phyloP scores from a whole-genome alignment of 2,888 invertebrate species.

The Agonopterix arenella region DNA sequence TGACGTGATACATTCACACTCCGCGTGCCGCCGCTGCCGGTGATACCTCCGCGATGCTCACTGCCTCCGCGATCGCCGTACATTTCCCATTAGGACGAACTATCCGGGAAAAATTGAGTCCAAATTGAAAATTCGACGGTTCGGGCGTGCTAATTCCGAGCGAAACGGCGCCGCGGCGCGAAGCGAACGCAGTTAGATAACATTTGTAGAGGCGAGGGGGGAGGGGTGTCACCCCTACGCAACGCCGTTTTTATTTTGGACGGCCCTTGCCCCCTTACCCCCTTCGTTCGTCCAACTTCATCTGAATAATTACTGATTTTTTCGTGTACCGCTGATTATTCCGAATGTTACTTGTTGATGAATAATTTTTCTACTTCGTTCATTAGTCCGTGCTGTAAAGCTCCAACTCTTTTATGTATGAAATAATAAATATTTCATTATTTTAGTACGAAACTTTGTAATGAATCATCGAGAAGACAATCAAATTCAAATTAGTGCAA shows the following conservation, averaged over 20 bases:
- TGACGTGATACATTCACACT: constrained; percentile 25
- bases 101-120: constrained; percentile 64
- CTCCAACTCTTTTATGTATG: background rate
- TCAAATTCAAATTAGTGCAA: background rate
- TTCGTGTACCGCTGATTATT: constrained; percentile 77
- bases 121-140: constrained; percentile 71
- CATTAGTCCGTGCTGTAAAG: constrained; percentile 42
- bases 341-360: constrained; percentile 76
- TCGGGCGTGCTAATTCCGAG: constrained; percentile 63
- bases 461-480: no score
- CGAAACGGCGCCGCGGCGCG: constrained; percentile 47
- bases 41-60: constrained; percentile 17
- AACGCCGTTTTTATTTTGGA: constrained; percentile 76
- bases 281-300: constrained; percentile 75
- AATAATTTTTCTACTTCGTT: constrained; percentile 62
- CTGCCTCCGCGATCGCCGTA: constrained; percentile 42
- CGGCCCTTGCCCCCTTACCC: constrained; percentile 73
- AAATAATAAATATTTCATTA: no score
- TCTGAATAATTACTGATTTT: constrained; percentile 78
- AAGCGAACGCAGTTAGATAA: constrained; percentile 75
- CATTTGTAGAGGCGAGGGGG: constrained; percentile 69
- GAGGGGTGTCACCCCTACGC: constrained; percentile 73
- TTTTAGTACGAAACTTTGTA: no score
- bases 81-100: constrained; percentile 59
- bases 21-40: constrained; percentile 18